Conservation (phyloP, 2,888 invertebrate genomes). For the Melieria omissa region DNA sequence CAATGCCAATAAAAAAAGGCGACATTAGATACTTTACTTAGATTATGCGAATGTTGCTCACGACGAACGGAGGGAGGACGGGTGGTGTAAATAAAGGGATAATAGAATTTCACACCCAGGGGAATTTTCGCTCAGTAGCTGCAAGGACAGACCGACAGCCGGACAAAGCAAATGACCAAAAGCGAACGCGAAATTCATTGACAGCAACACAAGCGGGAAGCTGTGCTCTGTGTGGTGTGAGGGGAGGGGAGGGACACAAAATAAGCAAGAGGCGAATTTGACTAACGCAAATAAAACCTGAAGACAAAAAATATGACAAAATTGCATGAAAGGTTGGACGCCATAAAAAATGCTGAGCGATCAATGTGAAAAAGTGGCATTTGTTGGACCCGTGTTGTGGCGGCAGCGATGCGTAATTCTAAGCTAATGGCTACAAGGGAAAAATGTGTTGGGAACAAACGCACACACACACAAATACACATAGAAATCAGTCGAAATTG, state of each 20-base stretch:
- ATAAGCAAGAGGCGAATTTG: background rate
- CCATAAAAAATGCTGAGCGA: background rate
- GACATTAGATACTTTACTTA: background rate
- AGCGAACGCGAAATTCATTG: too few relatives aligned
- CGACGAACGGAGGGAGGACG: background rate
- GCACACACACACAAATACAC: too few relatives aligned
- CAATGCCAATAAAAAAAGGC: background rate
- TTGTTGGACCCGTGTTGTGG: background rate
- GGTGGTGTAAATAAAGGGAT: conserved; percentile 11
- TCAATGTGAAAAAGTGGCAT: background rate
- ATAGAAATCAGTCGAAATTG: too few relatives aligned
- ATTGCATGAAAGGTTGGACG: background rate
- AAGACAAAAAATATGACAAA: background rate
- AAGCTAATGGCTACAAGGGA: too few relatives aligned
- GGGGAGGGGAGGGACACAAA: background rate
- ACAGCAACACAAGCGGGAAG: too few relatives aligned
- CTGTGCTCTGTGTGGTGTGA: too few relatives aligned
- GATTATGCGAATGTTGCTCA: background rate
- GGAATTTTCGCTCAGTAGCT: conserved; percentile 19
- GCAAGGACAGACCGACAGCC: background rate
- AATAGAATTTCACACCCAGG: conserved; percentile 31
- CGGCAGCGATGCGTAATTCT: too few relatives aligned
- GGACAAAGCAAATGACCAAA: too few relatives aligned
- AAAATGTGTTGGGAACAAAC: too few relatives aligned
- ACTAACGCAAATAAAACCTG: background rate